phyloP scores from a whole-genome alignment of 2,888 invertebrate genomes.

The Drosophila vallismaia region DNA sequence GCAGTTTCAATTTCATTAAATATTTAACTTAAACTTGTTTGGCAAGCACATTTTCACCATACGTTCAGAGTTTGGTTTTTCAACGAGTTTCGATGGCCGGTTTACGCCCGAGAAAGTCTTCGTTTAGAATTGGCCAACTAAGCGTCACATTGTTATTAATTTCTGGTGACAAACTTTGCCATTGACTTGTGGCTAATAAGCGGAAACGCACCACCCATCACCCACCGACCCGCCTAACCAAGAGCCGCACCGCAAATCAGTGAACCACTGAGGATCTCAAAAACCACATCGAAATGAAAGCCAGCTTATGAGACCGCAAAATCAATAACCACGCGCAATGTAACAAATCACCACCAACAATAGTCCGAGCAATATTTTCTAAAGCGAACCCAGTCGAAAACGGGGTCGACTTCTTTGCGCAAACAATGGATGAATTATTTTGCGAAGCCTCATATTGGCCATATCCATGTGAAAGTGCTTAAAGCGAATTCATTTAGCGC shows the following conservation, averaged over 20 bases:
- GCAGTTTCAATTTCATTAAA: conserved; percentile 38
- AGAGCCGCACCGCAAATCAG: conserved; percentile 43
- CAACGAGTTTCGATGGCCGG: conserved; percentile 64
- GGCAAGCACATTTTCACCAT: conserved; percentile 44
- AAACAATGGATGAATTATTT: conserved; percentile 30
- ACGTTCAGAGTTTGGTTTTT: conserved; percentile 8
- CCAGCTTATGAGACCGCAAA: conserved; percentile 70
- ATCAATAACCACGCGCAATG: conserved; percentile 69
- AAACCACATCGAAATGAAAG: conserved; percentile 69
- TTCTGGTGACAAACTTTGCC: conserved; percentile 72
- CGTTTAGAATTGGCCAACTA: conserved; percentile 71
- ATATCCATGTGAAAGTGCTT: conserved; percentile 63
- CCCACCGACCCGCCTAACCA: conserved; percentile 32
- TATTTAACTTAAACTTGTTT: conserved; percentile 29
- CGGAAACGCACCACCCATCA: conserved; percentile 50
- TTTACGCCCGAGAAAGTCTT: conserved; percentile 67
- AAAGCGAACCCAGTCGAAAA: conserved; percentile 32
- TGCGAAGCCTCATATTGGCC: conserved; percentile 17
- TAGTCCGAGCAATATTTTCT: conserved; percentile 47
- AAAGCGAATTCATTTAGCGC: conserved; percentile 54
- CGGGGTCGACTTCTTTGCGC: conserved; percentile 52
- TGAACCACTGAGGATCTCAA: conserved; percentile 51
- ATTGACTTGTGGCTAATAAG: conserved; percentile 68
- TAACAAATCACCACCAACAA: conserved; percentile 44
- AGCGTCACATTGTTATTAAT: conserved; percentile 75